Percentiles rank a stretch among this genome's conserved stretches.
Conservation (phyloP, 2,888 invertebrate genomes). For the Cheilosia urbana region DNA sequence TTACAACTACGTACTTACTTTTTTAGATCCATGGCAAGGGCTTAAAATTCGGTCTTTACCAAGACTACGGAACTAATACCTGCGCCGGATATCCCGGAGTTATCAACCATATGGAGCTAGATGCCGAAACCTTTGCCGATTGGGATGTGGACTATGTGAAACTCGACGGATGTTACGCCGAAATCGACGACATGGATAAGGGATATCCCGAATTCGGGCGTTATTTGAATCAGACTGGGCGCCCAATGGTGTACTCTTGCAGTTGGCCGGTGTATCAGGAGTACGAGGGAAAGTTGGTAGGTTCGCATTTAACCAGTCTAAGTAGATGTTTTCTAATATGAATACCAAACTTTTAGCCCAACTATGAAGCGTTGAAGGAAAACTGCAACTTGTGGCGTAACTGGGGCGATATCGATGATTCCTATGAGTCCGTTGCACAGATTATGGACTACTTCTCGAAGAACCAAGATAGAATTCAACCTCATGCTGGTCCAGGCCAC, state of each 20-base stretch:
- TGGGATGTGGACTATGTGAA: constrained; percentile 93
- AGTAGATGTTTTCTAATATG: not conserved
- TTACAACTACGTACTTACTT: not conserved
- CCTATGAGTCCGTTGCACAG: constrained; percentile 85
- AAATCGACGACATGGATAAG: constrained; percentile 85
- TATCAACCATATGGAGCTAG: constrained; percentile 86
- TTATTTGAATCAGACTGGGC: constrained; percentile 89
- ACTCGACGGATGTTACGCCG: constrained; percentile 91
- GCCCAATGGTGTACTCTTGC: constrained; percentile 91
- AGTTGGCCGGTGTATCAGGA: constrained; percentile 92
- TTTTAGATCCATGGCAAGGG: constrained; percentile 88
- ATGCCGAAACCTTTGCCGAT: constrained; percentile 90
- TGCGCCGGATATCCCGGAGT: constrained; percentile 92
- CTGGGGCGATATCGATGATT: constrained; percentile 88
- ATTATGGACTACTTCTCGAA: constrained; percentile 87
- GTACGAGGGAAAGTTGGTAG: constrained; percentile 84
- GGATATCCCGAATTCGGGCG: constrained; percentile 90
- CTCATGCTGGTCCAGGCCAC: constrained; percentile 87
- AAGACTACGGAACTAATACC: constrained; percentile 90
- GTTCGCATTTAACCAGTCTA: not conserved
- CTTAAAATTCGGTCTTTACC: constrained; percentile 91
- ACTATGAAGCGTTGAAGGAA: constrained; percentile 85
- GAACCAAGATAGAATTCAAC: constrained; percentile 86
- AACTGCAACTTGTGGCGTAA: constrained; percentile 89
- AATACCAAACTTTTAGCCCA: constrained; percentile 83